Conservation (phyloP, 1,140 invertebrate species). For the Cotesia typhae region DNA sequence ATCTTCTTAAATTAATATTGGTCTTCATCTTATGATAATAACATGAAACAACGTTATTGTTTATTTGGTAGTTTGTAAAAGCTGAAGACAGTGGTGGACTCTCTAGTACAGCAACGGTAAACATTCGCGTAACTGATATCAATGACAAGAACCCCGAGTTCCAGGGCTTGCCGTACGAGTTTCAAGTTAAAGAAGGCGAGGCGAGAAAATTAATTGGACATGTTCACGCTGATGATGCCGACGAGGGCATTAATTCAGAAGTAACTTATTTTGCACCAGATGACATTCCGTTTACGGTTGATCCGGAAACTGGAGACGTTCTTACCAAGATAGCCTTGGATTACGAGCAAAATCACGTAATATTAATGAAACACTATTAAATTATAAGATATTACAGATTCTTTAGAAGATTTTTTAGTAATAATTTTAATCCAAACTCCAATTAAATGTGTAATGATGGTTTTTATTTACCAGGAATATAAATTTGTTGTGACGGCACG, state of each 20-base stretch:
- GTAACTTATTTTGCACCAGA: slow-evolving; percentile 77
- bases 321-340: slow-evolving; percentile 79
- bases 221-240: slow-evolving; percentile 84
- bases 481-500: slow-evolving; percentile 87
- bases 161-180: slow-evolving; percentile 78
- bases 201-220: slow-evolving; percentile 75
- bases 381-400: no score
- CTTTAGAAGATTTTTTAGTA: no score
- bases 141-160: slow-evolving; percentile 91
- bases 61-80: slow-evolving; percentile 73
- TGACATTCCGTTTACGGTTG: slow-evolving; percentile 81
- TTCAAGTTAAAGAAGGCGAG: slow-evolving; percentile 83
- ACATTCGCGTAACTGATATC: slow-evolving; percentile 88
- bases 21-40: not conserved
- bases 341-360: slow-evolving; percentile 82
- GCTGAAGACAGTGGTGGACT: slow-evolving; percentile 87
- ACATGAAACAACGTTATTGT: not conserved
- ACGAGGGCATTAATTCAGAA: slow-evolving; percentile 75
- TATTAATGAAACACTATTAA: slow-evolving; percentile 13
- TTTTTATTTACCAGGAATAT: slow-evolving; percentile 69
- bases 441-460: slow-evolving; percentile 18
- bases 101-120: slow-evolving; percentile 82
- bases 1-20: no score
- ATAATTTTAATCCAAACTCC: no score
- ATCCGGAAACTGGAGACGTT: slow-evolving; percentile 82